Conservation (phyloP, 2,888 invertebrate genomes). For the Anorthoa munda region DNA sequence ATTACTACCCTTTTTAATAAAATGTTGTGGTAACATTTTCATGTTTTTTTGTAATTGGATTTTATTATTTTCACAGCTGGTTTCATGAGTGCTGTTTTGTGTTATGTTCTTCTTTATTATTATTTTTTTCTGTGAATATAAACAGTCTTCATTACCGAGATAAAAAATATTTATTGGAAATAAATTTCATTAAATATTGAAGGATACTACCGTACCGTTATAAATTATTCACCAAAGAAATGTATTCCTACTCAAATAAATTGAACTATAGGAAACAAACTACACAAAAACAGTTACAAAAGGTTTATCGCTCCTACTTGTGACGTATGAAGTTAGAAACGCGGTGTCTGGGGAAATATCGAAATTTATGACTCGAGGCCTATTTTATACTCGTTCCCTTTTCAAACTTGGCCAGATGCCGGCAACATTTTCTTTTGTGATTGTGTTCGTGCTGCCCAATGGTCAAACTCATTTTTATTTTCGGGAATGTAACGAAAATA, state of each 20-base stretch:
- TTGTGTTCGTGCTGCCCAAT: conserved; percentile 30
- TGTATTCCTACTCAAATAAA: conserved; percentile 24
- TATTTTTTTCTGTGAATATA: background rate
- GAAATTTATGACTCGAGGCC: conserved; percentile 58
- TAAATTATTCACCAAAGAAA: conserved; percentile 26
- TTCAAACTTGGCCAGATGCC: conserved; percentile 52
- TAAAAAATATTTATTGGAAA: conserved; percentile 20
- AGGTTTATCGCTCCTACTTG: conserved; percentile 55
- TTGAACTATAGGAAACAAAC: conserved; percentile 40
- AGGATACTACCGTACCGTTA: background rate
- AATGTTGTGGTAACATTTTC: conserved; percentile 45
- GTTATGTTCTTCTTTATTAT: conserved; percentile 4
- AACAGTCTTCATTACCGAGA: background rate
- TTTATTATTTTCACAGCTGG: conserved; percentile 33
- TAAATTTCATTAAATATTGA: conserved; percentile 14
- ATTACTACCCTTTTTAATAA: conserved; percentile 34
- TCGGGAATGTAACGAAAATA: conserved; percentile 9
- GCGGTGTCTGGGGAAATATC: conserved; percentile 63
- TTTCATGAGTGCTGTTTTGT: conserved; percentile 15
- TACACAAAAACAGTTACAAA: conserved; percentile 42
- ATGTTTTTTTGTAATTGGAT: conserved; percentile 36
- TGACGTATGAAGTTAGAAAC: conserved; percentile 54
- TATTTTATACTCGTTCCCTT: conserved; percentile 61
- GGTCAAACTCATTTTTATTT: conserved; percentile 52
- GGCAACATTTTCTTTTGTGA: conserved; percentile 52